Conservation (phyloP, 2,797 vertebrate genomes). For the Ibycter americanus region DNA sequence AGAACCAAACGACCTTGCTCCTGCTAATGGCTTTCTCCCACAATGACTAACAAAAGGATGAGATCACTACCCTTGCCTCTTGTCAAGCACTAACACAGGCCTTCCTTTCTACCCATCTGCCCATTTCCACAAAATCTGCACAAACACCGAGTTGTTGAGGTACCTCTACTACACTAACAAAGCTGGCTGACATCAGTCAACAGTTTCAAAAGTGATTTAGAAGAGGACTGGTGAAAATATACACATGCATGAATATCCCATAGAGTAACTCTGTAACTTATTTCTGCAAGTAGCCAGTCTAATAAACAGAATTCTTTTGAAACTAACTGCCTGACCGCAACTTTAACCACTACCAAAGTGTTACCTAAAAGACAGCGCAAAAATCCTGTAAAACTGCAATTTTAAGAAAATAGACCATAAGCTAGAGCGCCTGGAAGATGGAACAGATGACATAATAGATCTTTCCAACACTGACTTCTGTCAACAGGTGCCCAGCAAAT, state of each 20-base stretch:
- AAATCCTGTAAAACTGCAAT: neutral
- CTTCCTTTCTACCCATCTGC: neutral
- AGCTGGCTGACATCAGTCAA: neutral
- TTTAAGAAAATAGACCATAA: neutral
- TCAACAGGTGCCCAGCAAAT: conserved; percentile 49
- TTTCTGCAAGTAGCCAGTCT: neutral
- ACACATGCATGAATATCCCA: neutral
- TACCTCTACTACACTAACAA: neutral
- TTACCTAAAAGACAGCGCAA: neutral
- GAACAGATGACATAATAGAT: conserved; percentile 9
- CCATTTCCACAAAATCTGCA: neutral
- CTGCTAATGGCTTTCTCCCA: neutral
- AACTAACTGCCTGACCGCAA: neutral
- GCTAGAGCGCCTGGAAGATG: neutral
- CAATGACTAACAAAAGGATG: neutral
- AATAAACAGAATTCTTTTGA: neutral
- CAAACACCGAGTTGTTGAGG: neutral
- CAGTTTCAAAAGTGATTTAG: neutral
- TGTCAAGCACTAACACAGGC: neutral
- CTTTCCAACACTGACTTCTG: conserved; percentile 4
- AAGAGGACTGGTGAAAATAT: neutral
- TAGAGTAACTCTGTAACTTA: neutral
- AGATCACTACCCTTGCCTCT: neutral
- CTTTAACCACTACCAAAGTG: neutral
- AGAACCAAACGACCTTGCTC: neutral